Percentiles rank a stretch among this genome's conserved stretches.
phyloP scores from a whole-genome alignment of 2,113 vertebrate genomes.

The Dascyllus trimaculatus region DNA sequence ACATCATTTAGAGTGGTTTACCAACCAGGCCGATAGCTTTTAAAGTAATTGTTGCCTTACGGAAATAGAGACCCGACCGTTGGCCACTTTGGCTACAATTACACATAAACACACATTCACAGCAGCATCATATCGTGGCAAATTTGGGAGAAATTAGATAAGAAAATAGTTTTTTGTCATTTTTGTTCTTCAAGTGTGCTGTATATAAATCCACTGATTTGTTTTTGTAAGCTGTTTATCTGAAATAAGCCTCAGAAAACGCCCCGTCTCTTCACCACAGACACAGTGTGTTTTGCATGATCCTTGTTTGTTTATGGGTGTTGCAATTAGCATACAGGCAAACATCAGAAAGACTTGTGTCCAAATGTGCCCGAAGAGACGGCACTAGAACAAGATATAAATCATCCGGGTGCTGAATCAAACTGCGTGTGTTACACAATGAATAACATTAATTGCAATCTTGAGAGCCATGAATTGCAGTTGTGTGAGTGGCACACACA shows the following conservation, averaged over 20 bases:
- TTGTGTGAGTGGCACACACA: slow-evolving; percentile 73
- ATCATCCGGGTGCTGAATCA: slow-evolving; percentile 37
- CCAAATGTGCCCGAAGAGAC: neutral
- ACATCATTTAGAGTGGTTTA: slow-evolving; percentile 70
- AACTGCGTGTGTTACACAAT: slow-evolving; percentile 42
- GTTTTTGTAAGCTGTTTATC: slow-evolving; percentile 16
- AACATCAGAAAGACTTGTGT: slow-evolving; percentile 9
- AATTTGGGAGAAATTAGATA: slow-evolving; percentile 35
- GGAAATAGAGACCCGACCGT: slow-evolving; percentile 58
- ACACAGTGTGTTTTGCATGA: neutral
- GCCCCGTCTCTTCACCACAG: neutral
- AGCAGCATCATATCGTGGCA: slow-evolving; percentile 24
- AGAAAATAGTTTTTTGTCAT: neutral
- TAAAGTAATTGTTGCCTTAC: slow-evolving; percentile 64
- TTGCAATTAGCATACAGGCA: slow-evolving; percentile 25
- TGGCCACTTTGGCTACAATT: slow-evolving; percentile 32
- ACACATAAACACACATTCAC: slow-evolving; percentile 46
- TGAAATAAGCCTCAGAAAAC: neutral
- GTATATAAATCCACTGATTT: neutral
- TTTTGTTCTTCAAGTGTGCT: neutral
- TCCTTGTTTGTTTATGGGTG: slow-evolving; percentile 28
- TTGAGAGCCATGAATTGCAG: slow-evolving; percentile 37
- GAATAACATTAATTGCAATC: slow-evolving; percentile 64
- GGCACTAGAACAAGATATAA: slow-evolving; percentile 50
- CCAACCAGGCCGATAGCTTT: slow-evolving; percentile 64